Evolutionary conservation across 2,888 invertebrate genomes (phyloP), one percentile per base, ranked within the genome.

Genomic region (Acrocyrtus sp.): DNA sequence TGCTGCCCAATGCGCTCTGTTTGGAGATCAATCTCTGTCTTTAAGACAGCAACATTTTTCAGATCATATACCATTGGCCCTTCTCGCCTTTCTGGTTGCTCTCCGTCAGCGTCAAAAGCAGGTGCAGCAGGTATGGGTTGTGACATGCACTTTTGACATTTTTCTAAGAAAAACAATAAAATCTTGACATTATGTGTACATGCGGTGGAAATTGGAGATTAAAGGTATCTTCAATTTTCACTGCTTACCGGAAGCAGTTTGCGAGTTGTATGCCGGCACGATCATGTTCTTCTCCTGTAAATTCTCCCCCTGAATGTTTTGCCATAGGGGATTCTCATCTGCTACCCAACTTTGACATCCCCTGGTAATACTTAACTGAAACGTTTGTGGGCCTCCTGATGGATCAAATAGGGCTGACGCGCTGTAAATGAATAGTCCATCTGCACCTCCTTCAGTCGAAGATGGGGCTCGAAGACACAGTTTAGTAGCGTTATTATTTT

Each of bases 21-120:
- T 26, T 79, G 79, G 21, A 79, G 48, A 39, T 79, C 73, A 12
- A 79, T 68, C 43, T 79, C 79, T 6, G 73, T 61, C 19, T 56
- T 74, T 6, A 79, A 51, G 3, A 74, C 65, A 3, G 67, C 68
- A 0, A 76, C 57, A 45, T 79, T 73, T 53, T 77, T 75, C 29
- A 77, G 61, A 57, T 79, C 79, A 2, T 62, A 57, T 8, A 74
- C 22, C 17, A 68, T 74, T 10, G 57, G 63, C 26, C 66, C 72
- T 3, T 75, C 65, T 21, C 67, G 39, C n/a, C 50, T 57, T 10
- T 75, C 72, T 6, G 72, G 43, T 1, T 58, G 54, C 8, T 43
- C 24, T 5, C 70, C 75, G 26, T 72, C 68, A 17, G 65, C 45
- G 29, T 75, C 72, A 19, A 17, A 22, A 22, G 57, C 66, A 2